These are phyloP conservation scores for Pseudomyrmex gracilis DNA, from an alignment of 1,140 invertebrate species.

Conservation along the genomic window DNA sequence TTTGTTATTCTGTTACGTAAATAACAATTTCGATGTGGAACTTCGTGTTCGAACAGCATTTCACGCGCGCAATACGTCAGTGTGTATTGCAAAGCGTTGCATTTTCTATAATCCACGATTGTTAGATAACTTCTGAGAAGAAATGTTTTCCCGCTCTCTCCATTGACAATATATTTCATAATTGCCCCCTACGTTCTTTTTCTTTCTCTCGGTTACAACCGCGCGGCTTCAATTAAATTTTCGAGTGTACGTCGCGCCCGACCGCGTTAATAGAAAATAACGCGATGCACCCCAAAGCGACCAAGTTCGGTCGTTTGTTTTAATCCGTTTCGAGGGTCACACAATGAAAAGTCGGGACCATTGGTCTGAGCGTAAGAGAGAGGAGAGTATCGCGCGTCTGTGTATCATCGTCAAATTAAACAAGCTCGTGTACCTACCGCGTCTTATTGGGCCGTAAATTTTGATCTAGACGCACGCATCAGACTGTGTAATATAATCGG, in stretches of 20 bases:
- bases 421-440: conserved; percentile 12
- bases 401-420: conserved; percentile 67
- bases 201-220: not conserved
- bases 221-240: conserved; percentile 11
- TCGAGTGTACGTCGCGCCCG: conserved; percentile 25
- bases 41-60: too few species aligned
- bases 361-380: not conserved
- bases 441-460: conserved; percentile 61
- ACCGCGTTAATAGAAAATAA: conserved; percentile 48
- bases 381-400: conserved; percentile 41
- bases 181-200: not conserved
- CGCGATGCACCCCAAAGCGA: not conserved
- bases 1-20: too few species aligned
- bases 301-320: conserved; percentile 49
- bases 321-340: conserved; percentile 43
- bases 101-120: too few species aligned
- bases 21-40: too few species aligned
- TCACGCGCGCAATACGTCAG: too few species aligned
- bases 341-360: not conserved
- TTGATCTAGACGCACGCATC: conserved; percentile 43
- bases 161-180: conserved; percentile 21
- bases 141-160: not conserved
- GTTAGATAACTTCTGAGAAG: not conserved
- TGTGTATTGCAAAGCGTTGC: too few species aligned
- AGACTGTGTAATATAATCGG: conserved; percentile 47